A percentile compares a stretch with the other conserved stretches of the same genome.
These are phyloP conservation scores for Scomber colias DNA, from an alignment of 2,113 vertebrate species.

Conservation along the genomic window DNA sequence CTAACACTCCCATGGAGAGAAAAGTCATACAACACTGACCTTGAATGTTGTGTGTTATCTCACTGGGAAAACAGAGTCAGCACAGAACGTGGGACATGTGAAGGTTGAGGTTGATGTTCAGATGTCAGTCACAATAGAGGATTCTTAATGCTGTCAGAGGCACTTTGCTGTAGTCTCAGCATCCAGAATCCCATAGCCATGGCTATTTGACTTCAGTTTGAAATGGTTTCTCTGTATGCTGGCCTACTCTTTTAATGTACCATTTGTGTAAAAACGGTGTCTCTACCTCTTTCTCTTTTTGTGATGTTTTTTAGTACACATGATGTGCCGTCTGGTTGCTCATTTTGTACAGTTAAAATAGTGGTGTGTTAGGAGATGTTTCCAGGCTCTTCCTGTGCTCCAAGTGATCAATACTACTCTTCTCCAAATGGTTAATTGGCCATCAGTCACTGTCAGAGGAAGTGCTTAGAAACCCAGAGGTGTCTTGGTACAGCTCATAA, in stretches of 20 bases:
- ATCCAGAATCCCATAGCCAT: not conserved
- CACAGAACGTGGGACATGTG: constrained; percentile 26
- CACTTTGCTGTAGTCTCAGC: constrained; percentile 9
- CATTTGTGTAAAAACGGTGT: constrained; percentile 3
- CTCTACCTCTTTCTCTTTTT: not conserved
- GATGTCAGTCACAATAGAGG: constrained; percentile 28
- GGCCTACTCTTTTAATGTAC: not conserved
- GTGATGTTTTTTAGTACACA: constrained; percentile 41
- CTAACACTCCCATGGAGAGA: constrained; percentile 18
- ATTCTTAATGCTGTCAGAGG: constrained; percentile 26
- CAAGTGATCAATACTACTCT: constrained; percentile 81
- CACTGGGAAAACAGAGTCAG: constrained; percentile 29
- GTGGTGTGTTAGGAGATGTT: constrained; percentile 64
- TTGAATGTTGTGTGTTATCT: constrained; percentile 53
- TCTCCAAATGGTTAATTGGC: constrained; percentile 85
- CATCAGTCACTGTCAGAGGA: constrained; percentile 84
- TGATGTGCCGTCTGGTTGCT: constrained; percentile 42
- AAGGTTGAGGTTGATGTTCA: constrained; percentile 41
- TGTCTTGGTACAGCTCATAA: constrained; percentile 83
- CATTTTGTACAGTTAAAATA: constrained; percentile 56
- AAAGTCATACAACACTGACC: constrained; percentile 43
- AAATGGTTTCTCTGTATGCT: not conserved
- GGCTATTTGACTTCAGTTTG: not conserved
- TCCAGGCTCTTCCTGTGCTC: constrained; percentile 68
- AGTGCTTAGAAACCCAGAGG: constrained; percentile 81